These are phyloP conservation scores for Mercenaria mercenaria DNA, from an alignment of 1,140 invertebrate genomes.

Conservation along the genomic window DNA sequence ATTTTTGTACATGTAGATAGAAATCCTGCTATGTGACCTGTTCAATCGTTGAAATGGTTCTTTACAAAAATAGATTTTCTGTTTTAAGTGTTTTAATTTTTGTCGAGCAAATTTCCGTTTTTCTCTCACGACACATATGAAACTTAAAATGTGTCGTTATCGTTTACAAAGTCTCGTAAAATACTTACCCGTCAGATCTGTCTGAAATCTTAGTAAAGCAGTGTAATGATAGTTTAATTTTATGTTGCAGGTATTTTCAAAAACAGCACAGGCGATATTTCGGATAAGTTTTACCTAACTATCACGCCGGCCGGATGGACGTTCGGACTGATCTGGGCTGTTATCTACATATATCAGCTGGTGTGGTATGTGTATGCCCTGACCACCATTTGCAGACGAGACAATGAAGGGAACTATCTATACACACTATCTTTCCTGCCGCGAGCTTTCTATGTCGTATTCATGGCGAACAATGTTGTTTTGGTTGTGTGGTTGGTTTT, in stretches of 20 bases:
- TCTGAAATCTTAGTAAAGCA: neutral
- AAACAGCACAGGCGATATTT: constrained; percentile 75
- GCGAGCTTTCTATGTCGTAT: constrained; percentile 69
- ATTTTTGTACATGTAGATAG: too few species aligned
- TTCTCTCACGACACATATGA: too few species aligned
- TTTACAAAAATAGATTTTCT: too few species aligned
- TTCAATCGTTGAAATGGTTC: too few species aligned
- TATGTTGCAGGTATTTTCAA: constrained; percentile 77
- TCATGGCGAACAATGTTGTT: constrained; percentile 70
- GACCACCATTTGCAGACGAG: constrained; percentile 72
- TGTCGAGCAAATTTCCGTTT: too few species aligned
- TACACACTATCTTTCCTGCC: constrained; percentile 68
- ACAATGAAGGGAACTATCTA: constrained; percentile 65
- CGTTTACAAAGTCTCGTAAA: too few species aligned
- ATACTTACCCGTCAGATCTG: neutral
- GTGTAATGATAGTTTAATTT: too few species aligned
- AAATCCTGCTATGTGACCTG: too few species aligned
- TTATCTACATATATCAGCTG: constrained; percentile 80
- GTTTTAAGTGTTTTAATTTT: too few species aligned
- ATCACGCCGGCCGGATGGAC: constrained; percentile 82
- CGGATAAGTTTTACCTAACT: constrained; percentile 71
- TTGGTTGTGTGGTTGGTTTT: constrained; percentile 82
- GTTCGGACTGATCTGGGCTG: constrained; percentile 81
- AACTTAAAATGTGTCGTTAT: too few species aligned
- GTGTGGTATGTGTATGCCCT: constrained; percentile 75